phyloP scores from a whole-genome alignment of 1,140 invertebrate genomes.

The Panagrolaimus sp. region DNA sequence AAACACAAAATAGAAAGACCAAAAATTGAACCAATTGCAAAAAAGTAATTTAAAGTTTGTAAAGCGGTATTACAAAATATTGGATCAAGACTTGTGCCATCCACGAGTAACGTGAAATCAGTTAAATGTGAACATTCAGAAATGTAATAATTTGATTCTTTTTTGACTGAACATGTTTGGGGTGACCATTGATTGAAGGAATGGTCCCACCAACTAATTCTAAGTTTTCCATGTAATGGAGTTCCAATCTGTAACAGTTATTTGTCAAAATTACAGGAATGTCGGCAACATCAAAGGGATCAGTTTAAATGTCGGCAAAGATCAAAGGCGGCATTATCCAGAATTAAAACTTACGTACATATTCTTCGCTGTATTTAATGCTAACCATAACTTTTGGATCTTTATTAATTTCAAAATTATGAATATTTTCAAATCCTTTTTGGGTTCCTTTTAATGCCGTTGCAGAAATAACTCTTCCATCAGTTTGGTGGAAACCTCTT shows the following conservation, averaged over 20 bases:
- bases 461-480: not conserved
- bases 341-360: not conserved
- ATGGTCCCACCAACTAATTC: not conserved
- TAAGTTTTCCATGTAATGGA: not conserved
- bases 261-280: not conserved
- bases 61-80: not conserved
- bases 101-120: not conserved
- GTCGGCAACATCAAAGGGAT: too few species aligned
- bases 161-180: not conserved
- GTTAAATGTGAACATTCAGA: not conserved
- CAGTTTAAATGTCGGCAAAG: too few species aligned
- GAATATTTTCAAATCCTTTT: not conserved
- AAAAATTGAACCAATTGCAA: constrained; percentile 1
- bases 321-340: too few species aligned
- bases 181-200: not conserved
- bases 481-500: not conserved
- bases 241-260: not conserved
- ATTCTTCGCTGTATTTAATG: not conserved
- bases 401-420: not conserved
- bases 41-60: not conserved
- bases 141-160: constrained; percentile 2
- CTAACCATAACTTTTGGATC: not conserved
- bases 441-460: not conserved
- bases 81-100: not conserved
- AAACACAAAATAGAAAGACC: not conserved